Base-by-base conservation (phyloP, 2,113 vertebrate species). In the Natator depressus region DNA sequence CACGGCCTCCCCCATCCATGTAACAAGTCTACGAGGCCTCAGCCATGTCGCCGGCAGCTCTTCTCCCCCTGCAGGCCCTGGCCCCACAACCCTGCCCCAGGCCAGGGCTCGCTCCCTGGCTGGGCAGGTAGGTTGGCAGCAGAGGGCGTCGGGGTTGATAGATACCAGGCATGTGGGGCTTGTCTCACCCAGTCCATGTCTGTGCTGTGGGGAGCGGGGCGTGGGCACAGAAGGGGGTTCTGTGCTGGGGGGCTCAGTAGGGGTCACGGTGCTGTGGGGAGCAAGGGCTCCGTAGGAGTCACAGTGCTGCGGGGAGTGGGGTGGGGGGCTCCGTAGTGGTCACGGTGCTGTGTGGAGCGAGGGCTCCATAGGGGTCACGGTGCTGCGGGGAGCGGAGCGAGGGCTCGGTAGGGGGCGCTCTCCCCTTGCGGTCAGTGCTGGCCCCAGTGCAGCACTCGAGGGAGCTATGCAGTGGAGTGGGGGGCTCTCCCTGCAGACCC, bases 91-190 rank as follows among this genome's bases (percentile, higher is more conserved):
- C 29, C 29, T 20, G 29, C 10, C 38, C 85, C 1, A 17, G 19
- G 17, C 8, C 4, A 2, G 4, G 46, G 57, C 31, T 20, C 5
- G 42, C 42, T n/a, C 24, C 53, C 6, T 4, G 0, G 6, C n/a
- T 31, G n/a, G 27, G 2, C 75, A 47, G 85, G 85, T 79, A 12
- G 29, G 72, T 14, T 19, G 19, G 38, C 16, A 19, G 62, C 31
- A 17, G 62, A 35, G 31, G 31, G 31, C 1, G 16, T n/a, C 2
- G 5, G 35, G 65, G 65, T 69, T 69, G 35, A 69, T 38, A 69
- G 6, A 35, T 16, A 35, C 59, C 31, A 62, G 35, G 65, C 35
- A 38, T 10, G 9, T 69, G 65, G 35, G 65, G 65, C 65, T 69
- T 35, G 5, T 69, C 35, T 69, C 35, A 69, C 19, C 65, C 65